phyloP scores from a whole-genome alignment of 2,797 vertebrate genomes.

The Hirundo rustica region DNA sequence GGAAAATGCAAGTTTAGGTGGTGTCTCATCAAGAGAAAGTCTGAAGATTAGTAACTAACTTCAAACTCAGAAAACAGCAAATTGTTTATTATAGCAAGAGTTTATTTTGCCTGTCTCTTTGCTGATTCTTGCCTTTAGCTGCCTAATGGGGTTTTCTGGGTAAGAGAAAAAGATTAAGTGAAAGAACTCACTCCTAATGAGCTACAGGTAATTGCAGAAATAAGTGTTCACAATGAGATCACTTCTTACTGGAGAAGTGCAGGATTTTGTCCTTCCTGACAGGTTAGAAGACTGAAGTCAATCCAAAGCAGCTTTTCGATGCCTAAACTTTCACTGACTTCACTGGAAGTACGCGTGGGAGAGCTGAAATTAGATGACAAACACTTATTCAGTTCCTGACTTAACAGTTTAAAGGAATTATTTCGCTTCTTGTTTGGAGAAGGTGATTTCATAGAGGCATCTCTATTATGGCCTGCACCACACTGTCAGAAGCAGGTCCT shows the following conservation, averaged over 20 bases:
- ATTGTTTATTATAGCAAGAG: neutral
- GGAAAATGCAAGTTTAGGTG: neutral
- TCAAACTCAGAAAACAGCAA: neutral
- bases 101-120: neutral
- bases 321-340: neutral
- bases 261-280: neutral
- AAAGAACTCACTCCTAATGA: neutral
- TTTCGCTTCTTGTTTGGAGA: neutral
- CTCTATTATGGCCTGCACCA: neutral
- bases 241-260: neutral
- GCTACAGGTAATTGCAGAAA: neutral
- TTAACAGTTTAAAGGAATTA: neutral
- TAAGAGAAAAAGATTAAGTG: neutral
- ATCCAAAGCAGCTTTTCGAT: neutral
- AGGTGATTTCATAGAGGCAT: neutral
- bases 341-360: neutral
- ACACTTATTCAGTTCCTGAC: neutral
- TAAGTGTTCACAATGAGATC: neutral
- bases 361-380: conserved; percentile 38
- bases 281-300: neutral
- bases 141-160: neutral
- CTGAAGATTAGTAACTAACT: neutral
- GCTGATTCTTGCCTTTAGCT: neutral
- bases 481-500: neutral
- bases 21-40: neutral